Percentiles rank a stretch among this genome's conserved stretches.
These are phyloP conservation scores for Coptotermes formosanus DNA, from an alignment of 1,140 invertebrate species.

Conservation along the genomic window DNA sequence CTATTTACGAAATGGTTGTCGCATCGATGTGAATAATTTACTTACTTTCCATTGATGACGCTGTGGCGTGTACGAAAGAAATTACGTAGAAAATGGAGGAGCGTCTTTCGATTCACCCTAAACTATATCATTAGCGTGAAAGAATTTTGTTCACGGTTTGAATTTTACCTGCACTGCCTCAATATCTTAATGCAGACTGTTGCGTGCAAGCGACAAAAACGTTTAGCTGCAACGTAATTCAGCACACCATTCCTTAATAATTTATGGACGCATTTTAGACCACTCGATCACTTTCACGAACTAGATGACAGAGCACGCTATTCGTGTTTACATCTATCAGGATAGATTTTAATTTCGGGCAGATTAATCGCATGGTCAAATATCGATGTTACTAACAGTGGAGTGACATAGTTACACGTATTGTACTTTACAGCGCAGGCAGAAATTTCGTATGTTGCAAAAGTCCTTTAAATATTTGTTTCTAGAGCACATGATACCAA, in stretches of 20 bases:
- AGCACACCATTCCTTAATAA: not conserved
- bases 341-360: not conserved
- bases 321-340: not conserved
- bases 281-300: not conserved
- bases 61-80: not conserved
- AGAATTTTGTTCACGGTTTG: not conserved
- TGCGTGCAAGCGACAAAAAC: not conserved
- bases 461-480: too few species aligned
- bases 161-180: not conserved
- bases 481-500: too few species aligned
- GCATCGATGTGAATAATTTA: not conserved
- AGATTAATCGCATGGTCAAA: not conserved
- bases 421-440: too few species aligned
- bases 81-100: not conserved
- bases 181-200: not conserved
- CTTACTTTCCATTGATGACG: not conserved
- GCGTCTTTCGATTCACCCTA: not conserved
- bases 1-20: not conserved
- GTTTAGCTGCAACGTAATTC: not conserved
- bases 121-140: slow-evolving; percentile 1
- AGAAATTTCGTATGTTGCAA: too few species aligned
- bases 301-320: not conserved
- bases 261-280: not conserved
- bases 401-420: too few species aligned
- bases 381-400: not conserved